Evolutionary conservation across 2,113 vertebrate genomes (phyloP), one percentile per base, ranked within the genome.

Genomic region (Rutilus rutilus): DNA sequence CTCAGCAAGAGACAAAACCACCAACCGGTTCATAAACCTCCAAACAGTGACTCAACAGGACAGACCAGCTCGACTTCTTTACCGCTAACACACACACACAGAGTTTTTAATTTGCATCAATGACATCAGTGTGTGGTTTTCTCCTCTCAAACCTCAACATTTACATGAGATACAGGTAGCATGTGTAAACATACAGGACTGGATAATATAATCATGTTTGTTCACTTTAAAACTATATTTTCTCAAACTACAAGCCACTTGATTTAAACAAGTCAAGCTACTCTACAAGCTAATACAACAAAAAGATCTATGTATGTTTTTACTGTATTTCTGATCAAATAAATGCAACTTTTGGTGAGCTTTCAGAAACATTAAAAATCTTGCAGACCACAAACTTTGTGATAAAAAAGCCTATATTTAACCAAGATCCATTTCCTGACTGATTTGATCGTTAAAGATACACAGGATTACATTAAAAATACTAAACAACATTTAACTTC

Each of bases 31-130:
- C 6, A 23, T 33, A n/a, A 59, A 59, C 30, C 30, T 57, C 52
- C 76, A 59, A 57, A 78, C 75, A 59, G 27, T 39, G 52, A 78
- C 52, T n/a, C 52, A n/a, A 10, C 77, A 57, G 25, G 77, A 79
- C 57, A 25, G 36, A 81, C 78, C 60, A 47, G 78, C 36, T 65
- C 60, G 2, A 65, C 78, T 6, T 10, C 74, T 77, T 54, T 7
- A 33, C 47, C 1, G 15, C 75, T 33, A 2, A 21, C 9, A 25
- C 23, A 45, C 33, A 7, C 42, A 71, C 33, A 71, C 65, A 21
- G 7, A 21, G 7, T 60, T 25, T 17, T 17, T 39, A 14, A 60
- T 79, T 62, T 62, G 5, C 57, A 80, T 45, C 30, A 36, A 45
- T 78, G 36, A 80, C 39, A 80, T 25, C 78, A 64, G 33, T 6